Evolutionary conservation across 2,113 vertebrate species (phyloP), one percentile per base, ranked within the genome.

Genomic region (Triplophysa siluroides): DNA sequence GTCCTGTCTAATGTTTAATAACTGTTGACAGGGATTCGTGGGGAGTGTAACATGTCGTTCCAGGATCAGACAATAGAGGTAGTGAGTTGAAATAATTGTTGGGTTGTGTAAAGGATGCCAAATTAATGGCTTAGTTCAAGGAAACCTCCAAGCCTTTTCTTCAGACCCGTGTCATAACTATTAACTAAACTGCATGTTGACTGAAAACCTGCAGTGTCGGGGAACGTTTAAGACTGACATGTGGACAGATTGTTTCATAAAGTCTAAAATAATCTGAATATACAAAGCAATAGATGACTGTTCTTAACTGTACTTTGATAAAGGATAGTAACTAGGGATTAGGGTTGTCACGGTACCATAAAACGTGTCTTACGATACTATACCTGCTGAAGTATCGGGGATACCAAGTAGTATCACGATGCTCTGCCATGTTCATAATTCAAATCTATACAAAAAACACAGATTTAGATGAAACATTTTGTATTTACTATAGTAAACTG

Each of bases 1-100:
- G 62, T 52, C 24, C 23, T 52, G 66, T 75, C 72, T 83, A 72
- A 33, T 69, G 63, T 33, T 67, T 87, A 78, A 84, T 86, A 77
- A 85, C 61, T 81, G 73, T 74, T 82, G 70, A 78, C 52, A 58
- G 47, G 66, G 76, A 74, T 81, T 60, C 33, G 11, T 47, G 24
- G 33, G 79, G 19, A 80, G 79, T 54, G 60, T 21, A 63, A 79
- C 43, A 67, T 38, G 75, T 77, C 73, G 69, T 64, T 80, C 73
- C 26, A 24, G 77, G 77, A 71, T 75, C 50, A 86, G 80, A 84
- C 84, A 45, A 67, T 70, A 61, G 50, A 81, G 78, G 64, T 63
- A 76, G 18, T 23, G 33, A 80, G 74, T 50, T 50, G 33, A 23
- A 67, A 23, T 88, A 79, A 87, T 83, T 68, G 69, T 24, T 76